A percentile compares a stretch with the other conserved stretches of the same genome.
phyloP scores from a whole-genome alignment of 1,140 invertebrate genomes.

The Penaeus vannamei region DNA sequence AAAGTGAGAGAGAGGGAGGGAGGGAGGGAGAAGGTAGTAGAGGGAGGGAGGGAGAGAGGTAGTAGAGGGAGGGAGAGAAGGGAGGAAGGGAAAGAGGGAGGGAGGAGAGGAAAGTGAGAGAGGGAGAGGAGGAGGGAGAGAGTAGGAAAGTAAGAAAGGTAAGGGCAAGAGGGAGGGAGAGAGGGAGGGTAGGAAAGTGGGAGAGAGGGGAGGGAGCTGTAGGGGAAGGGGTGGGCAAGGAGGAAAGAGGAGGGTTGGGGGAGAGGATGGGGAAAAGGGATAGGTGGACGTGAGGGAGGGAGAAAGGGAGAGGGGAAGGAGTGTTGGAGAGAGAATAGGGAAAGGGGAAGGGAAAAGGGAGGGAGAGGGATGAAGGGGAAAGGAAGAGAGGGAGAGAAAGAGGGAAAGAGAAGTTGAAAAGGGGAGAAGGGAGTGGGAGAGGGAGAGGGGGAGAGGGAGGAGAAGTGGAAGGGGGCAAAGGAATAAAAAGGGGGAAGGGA shows the following conservation, averaged over 20 bases:
- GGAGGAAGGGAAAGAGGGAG: background rate
- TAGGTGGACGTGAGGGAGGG: background rate
- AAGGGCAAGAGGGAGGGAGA: background rate
- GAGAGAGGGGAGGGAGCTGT: background rate
- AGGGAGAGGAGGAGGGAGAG: conserved; percentile 24
- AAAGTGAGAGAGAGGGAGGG: background rate
- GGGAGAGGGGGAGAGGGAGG: too few species aligned
- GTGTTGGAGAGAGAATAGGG: background rate
- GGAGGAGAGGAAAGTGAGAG: conserved; percentile 2
- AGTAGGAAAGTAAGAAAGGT: conserved; percentile 36
- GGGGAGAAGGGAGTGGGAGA: too few species aligned
- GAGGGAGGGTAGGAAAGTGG: conserved; percentile 4
- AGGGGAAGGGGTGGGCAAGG: background rate
- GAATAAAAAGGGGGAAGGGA: too few species aligned
- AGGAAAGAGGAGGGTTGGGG: background rate
- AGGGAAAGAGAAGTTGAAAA: background rate
- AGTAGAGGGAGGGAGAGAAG: background rate
- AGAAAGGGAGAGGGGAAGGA: background rate
- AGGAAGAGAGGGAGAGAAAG: background rate
- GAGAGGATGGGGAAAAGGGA: background rate
- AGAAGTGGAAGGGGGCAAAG: too few species aligned
- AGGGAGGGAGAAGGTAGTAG: background rate
- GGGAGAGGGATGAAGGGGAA: background rate
- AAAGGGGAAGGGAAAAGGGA: background rate
- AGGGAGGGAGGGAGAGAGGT: conserved; percentile 31